These are phyloP conservation scores for Xenopus borealis DNA, from an alignment of 2,113 vertebrate genomes.

Conservation along the genomic window DNA sequence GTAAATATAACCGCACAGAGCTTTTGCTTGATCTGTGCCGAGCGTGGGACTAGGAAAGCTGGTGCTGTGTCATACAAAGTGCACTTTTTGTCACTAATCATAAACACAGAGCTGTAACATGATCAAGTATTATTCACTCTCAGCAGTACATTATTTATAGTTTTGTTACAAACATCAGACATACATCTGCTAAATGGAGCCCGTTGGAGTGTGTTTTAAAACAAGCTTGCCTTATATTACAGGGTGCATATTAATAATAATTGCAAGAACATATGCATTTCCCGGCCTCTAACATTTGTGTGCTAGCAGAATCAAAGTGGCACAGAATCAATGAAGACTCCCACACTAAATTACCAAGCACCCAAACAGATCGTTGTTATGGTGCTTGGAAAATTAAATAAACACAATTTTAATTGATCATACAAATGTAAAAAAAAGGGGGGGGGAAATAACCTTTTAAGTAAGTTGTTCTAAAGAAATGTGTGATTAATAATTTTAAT, in stretches of 20 bases:
- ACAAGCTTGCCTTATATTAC: constrained; percentile 11
- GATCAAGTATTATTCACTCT: constrained; percentile 44
- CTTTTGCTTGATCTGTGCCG: background rate
- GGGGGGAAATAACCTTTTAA: no score
- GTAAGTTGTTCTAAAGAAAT: no score
- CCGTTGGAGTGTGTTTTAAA: background rate
- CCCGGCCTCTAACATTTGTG: background rate
- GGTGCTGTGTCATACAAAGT: background rate
- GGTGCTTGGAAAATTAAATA: no score
- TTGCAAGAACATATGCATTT: background rate
- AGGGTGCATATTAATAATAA: constrained; percentile 21
- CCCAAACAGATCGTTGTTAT: no score
- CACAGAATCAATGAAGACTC: no score
- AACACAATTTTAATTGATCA: no score
- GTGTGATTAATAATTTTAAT: no score
- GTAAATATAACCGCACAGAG: background rate
- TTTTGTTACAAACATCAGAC: background rate
- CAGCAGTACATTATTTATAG: constrained; percentile 48
- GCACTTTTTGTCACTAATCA: background rate
- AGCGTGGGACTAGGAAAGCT: background rate
- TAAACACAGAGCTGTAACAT: constrained; percentile 31
- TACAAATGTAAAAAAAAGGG: no score
- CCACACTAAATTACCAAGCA: no score
- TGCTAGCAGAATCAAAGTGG: background rate
- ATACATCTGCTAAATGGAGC: background rate